Evolutionary conservation across 2,888 invertebrate genomes (phyloP).

Genomic region (Harmothoe impar): DNA sequence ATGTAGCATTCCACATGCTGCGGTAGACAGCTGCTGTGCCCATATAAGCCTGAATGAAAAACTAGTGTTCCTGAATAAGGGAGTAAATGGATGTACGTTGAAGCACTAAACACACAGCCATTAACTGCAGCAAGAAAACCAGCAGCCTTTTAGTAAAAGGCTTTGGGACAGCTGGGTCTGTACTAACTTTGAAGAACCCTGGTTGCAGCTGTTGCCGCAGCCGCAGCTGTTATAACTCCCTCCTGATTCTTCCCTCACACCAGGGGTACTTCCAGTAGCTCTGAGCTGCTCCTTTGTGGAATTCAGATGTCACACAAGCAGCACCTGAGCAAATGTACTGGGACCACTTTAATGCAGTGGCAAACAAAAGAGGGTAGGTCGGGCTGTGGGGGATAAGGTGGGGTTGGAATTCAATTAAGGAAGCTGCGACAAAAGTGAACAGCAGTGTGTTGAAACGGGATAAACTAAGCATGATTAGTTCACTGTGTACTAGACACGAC

Average conservation of each 20-base stretch:
- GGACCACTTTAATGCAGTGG: background rate
- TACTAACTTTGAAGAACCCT: background rate
- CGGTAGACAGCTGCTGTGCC: too few species aligned
- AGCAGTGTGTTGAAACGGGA: too few species aligned
- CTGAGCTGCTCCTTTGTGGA: slow-evolving; percentile 6
- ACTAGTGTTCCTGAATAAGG: too few species aligned
- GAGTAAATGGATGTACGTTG: too few species aligned
- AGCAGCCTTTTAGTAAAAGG: too few species aligned
- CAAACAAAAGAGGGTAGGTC: background rate
- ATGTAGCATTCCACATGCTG: too few species aligned
- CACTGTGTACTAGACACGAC: too few species aligned
- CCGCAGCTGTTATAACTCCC: background rate
- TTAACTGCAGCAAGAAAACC: too few species aligned
- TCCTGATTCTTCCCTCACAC: background rate
- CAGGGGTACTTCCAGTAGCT: background rate
- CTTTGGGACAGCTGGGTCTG: too few species aligned
- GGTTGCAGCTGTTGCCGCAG: background rate
- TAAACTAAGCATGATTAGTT: too few species aligned
- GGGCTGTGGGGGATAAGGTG: background rate
- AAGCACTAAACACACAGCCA: too few species aligned
- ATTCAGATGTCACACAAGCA: background rate
- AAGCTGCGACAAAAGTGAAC: background rate
- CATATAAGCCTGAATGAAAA: too few species aligned
- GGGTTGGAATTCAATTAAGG: background rate
- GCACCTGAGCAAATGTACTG: slow-evolving; percentile 16